Conservation (phyloP, 1,140 invertebrate genomes). For the Brachionus koreanus region DNA sequence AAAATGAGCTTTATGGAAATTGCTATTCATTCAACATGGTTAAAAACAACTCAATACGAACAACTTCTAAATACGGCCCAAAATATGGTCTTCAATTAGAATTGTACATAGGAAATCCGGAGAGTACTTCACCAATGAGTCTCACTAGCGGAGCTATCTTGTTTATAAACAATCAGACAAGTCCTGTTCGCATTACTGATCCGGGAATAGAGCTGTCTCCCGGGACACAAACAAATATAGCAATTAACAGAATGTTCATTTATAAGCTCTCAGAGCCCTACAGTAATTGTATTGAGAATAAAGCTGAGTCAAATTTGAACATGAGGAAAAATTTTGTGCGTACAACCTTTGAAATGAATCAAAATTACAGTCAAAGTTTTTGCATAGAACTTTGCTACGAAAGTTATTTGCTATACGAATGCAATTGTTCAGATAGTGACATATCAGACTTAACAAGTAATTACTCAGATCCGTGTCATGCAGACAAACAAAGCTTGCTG, state of each 20-base stretch:
- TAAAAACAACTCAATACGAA: background rate
- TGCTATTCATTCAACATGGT: slow-evolving; percentile 19
- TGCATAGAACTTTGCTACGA: slow-evolving; percentile 8
- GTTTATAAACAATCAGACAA: slow-evolving; percentile 18
- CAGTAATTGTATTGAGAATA: slow-evolving; percentile 15
- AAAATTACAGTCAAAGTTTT: slow-evolving; percentile 26
- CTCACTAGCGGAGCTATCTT: background rate
- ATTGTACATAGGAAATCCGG: background rate
- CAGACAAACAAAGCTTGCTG: background rate
- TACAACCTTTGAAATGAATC: background rate
- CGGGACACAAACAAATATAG: slow-evolving; percentile 39
- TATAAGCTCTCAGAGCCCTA: slow-evolving; percentile 13
- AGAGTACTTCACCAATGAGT: slow-evolving; percentile 26
- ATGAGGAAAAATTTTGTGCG: background rate
- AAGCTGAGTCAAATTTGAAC: background rate
- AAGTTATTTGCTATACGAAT: background rate
- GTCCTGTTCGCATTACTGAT: background rate
- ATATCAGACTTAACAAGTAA: background rate
- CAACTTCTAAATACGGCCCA: background rate
- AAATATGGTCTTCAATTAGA: slow-evolving; percentile 39
- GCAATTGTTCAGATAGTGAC: background rate
- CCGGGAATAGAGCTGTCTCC: slow-evolving; percentile 23
- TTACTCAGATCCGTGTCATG: background rate
- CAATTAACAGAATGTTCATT: slow-evolving; percentile 19
- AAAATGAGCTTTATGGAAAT: slow-evolving; percentile 36